Evolutionary conservation across 2,797 vertebrate genomes (phyloP), one percentile per base, ranked within the genome.

Genomic region (Bryconaethiops microstoma): DNA sequence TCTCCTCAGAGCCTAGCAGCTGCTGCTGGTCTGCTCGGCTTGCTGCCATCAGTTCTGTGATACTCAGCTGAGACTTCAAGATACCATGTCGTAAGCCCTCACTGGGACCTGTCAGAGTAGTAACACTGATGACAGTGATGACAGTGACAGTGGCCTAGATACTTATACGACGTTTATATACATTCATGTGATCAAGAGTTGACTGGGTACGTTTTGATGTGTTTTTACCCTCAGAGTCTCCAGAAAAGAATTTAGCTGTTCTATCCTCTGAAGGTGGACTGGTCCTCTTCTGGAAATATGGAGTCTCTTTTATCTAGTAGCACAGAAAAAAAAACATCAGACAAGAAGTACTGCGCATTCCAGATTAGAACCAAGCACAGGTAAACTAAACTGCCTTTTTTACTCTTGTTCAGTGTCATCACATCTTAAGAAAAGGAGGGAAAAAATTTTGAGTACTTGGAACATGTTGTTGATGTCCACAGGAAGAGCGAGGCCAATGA

Each of bases 391-490:
- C 6, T 2, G 9, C 42, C 5, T 0, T 7, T 14, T 57, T 57
- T n/a, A 7, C 7, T n/a, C 6, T 1, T 6, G 9, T 60, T 60
- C 29, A 42, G 14, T 21, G 4, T 59, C 9, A 63, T 16, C 29
- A 12, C 5, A 29, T 2, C 60, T 21, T 62, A 62, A 29, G 29
- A 12, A 1, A 29, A 4, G 9, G 7, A 9, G 19, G 52, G 40
- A 7, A 23, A 55, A 76, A 42, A 62, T 54, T 29, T 1, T n/a
- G 2, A 23, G n/a, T 62, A 96, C 95, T 93, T 96, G 96, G 88
- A 99, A 99, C 95, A 99, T 97, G 76, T 97, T 96, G 48, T 96
- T 96, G 86, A 99, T 97, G 90, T 99, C 95, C 88, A 97, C 92
- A 0, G 98, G 98, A 75, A 99, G 94, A 10, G 97, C 96, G n/a